Base-by-base conservation (phyloP, 2,797 vertebrate species). In the Falco columbarius region DNA sequence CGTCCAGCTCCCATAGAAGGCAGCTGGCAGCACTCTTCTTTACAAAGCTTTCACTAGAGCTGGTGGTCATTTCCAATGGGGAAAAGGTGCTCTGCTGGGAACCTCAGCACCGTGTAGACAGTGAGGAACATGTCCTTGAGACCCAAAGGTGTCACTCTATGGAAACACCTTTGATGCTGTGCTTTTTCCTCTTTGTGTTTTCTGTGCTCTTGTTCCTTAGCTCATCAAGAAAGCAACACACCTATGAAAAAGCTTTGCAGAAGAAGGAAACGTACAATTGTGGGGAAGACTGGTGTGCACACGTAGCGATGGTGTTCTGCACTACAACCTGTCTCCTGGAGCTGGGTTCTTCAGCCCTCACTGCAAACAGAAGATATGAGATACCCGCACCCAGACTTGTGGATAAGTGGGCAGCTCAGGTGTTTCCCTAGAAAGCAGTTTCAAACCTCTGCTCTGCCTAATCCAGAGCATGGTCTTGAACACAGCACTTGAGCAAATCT, bases 311-410 rank as follows among this genome's bases (percentile, higher is more conserved):
- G 12, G 30, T 23, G 30, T 42, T 76, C 54, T 67, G 14, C 3
- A 3, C 61, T 72, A 23, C 49, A 52, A 0, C 14, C 55, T 14
- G 13, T 52, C 9, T 65, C 26, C 61, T 86, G 77, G 62, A 66
- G 32, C 66, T 72, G 70, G 1, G 21, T 30, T 68, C 49, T n/a
- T 19, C 76, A 86, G 67, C 42, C 44, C 27, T 83, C n/a, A 3
- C 12, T 71, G 70, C 30, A 47, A 26, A 32, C 30, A 56, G 55
- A 65, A 72, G 66, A 83, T 52, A 77, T 13, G 4, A 74, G 67
- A 63, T 30, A 44, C 7, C 14, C 12, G 63, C 1, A 0, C 2
- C 5, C 51, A 52, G 32, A 12, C 17, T 32, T 42, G 9, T 9
- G 79, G 70, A 32, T 34, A 61, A 66, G 38, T 21, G 38, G 14